Base-by-base conservation (phyloP, 2,113 vertebrate species). In the Seriola aureovittata region DNA sequence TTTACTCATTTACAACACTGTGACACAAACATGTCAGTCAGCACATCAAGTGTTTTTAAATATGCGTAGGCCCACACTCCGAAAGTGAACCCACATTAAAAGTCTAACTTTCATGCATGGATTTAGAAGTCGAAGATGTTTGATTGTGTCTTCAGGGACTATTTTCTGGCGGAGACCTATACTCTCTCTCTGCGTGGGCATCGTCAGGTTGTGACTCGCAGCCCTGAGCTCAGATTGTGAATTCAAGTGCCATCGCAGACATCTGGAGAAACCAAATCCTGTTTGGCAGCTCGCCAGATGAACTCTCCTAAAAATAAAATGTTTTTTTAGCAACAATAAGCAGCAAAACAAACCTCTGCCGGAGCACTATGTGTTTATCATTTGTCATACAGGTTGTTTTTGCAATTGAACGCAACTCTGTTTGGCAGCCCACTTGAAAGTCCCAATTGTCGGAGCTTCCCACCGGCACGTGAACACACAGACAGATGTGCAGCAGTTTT, bases 141-240 rank as follows among this genome's bases (percentile, higher is more conserved):
- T 68, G 69, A 89, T 50, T 5, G 13, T 2, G 70, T 84, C 84
- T 80, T 16, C 23, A 1, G 89, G 80, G 88, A 82, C 65, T 42
- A 40, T 48, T 87, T 88, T 38, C 69, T 83, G 80, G 84, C 52
- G 19, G 44, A 71, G 66, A 67, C 34, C 36, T 52, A 29, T 29
- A 13, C 4, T 55, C n/a, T 80, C 14, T 23, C 48, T 42, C 36
- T 36, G 71, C 34, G 82, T 89, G 78, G 83, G 88, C 40, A 16
- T 62, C 55, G 19, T 76, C 67, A 44, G 75, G 58, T 91, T 84
- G 62, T 72, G 82, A 84, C 85, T 84, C 3, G 44, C 76, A 68
- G 80, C 86, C 77, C 68, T 21, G 44, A 57, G 70, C 75, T 69
- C 67, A 59, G 50, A 82, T 72, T 65, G 65, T 52, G 64, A 40